phyloP scores from a whole-genome alignment of 2,888 invertebrate genomes.

The Tryphoninae sp. region DNA sequence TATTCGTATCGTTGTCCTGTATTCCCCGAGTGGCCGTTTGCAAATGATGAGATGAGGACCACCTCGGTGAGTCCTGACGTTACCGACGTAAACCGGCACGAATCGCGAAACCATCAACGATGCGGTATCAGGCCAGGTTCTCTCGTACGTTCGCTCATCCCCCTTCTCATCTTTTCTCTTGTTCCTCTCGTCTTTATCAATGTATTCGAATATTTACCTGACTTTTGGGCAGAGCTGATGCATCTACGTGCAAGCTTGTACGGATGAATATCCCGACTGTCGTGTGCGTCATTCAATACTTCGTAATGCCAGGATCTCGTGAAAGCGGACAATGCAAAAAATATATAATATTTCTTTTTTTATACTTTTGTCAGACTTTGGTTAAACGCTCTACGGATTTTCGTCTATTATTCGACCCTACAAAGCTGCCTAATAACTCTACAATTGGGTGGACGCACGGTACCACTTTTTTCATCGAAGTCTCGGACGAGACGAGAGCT shows the following conservation, averaged over 20 bases:
- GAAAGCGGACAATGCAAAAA: conserved; percentile 29
- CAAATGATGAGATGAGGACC: conserved; percentile 58
- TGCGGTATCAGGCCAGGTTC: conserved; percentile 34
- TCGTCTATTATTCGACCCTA: conserved; percentile 2
- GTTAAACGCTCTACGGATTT: conserved; percentile 2
- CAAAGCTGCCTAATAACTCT: not conserved
- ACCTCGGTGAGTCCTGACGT: conserved; percentile 52
- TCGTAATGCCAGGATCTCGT: not conserved
- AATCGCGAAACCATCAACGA: conserved; percentile 10
- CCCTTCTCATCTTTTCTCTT: not conserved
- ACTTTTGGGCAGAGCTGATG: conserved; percentile 30
- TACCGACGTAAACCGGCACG: conserved; percentile 19
- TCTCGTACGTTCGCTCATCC: not conserved
- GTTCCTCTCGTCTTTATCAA: conserved; percentile 37
- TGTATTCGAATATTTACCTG: conserved; percentile 49
- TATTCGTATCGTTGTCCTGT: conserved; percentile 75
- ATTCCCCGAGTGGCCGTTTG: conserved; percentile 68
- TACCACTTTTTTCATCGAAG: not conserved
- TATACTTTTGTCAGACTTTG: conserved; percentile 10
- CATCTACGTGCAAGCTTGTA: not conserved
- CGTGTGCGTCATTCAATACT: conserved; percentile 44
- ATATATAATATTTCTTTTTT: conserved; percentile 37
- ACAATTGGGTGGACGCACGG: not conserved
- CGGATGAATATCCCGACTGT: not conserved
- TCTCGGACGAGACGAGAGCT: not conserved